phyloP scores from a whole-genome alignment of 1,140 invertebrate genomes.

The Drosophila hydei region DNA sequence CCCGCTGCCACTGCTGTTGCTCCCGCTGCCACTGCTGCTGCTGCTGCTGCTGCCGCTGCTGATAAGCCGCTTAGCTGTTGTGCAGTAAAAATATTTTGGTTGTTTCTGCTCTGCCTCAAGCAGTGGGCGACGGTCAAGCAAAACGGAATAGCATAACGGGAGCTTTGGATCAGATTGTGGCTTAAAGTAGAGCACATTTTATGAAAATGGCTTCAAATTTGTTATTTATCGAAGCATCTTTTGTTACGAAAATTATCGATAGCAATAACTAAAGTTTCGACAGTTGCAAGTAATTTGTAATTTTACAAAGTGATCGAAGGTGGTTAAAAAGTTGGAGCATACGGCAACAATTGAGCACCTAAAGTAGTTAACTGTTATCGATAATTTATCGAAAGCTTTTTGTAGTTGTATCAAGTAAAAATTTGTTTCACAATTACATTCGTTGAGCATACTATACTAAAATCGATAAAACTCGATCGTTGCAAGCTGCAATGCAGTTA shows the following conservation, averaged over 20 bases:
- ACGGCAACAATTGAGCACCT: too few relatives aligned
- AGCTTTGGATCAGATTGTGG: constrained; percentile 26
- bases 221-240: neutral
- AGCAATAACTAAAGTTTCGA: neutral
- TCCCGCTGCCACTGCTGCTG: neutral
- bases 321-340: too few relatives aligned
- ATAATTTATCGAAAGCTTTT: too few relatives aligned
- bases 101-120: constrained; percentile 26
- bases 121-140: constrained; percentile 24
- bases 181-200: constrained; percentile 7
- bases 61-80: constrained; percentile 52
- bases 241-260: neutral
- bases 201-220: neutral
- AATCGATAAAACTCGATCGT: too few relatives aligned
- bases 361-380: too few relatives aligned
- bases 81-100: constrained; percentile 44
- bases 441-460: too few relatives aligned
- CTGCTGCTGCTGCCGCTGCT: constrained; percentile 15
- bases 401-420: too few relatives aligned
- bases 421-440: too few relatives aligned
- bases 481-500: too few relatives aligned
- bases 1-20: neutral
- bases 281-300: neutral
- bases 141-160: constrained; percentile 31
- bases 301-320: too few relatives aligned